Evolutionary conservation across 2,797 vertebrate genomes (phyloP).

Genomic region (Danio jaintianensis): DNA sequence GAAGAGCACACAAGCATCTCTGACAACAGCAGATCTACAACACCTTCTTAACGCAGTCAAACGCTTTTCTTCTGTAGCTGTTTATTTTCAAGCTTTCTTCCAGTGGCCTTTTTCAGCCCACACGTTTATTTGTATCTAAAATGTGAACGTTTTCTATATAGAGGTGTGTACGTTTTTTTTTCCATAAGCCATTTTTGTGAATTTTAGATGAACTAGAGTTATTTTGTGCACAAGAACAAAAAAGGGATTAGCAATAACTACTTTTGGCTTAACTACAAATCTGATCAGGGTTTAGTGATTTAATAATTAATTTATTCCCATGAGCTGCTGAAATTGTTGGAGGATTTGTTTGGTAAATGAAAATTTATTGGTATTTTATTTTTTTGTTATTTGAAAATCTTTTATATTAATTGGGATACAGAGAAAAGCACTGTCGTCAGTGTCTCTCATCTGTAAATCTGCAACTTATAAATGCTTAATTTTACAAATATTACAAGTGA

Average conservation of each 20-base stretch:
- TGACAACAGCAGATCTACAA: slow-evolving; percentile 16
- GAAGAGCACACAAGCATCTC: slow-evolving; percentile 15
- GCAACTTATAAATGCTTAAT: not conserved
- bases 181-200: not conserved
- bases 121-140: not conserved
- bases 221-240: not conserved
- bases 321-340: not conserved
- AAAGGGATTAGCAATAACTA: not conserved
- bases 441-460: not conserved
- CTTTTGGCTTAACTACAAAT: not conserved
- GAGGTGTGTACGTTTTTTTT: not conserved
- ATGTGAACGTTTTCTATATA: slow-evolving; percentile 33
- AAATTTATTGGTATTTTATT: not conserved
- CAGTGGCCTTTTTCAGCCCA: not conserved
- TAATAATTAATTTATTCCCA: not conserved
- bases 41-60: not conserved
- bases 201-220: not conserved
- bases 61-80: not conserved
- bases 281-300: not conserved
- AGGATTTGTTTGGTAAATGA: not conserved
- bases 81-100: not conserved
- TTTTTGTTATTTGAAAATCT: slow-evolving; percentile 6
- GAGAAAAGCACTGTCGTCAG: not conserved
- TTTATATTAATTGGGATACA: too few species aligned
- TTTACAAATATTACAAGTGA: not conserved